Evolutionary conservation across 2,888 invertebrate genomes (phyloP).

Genomic region (Nipponacmea schrenckii): DNA sequence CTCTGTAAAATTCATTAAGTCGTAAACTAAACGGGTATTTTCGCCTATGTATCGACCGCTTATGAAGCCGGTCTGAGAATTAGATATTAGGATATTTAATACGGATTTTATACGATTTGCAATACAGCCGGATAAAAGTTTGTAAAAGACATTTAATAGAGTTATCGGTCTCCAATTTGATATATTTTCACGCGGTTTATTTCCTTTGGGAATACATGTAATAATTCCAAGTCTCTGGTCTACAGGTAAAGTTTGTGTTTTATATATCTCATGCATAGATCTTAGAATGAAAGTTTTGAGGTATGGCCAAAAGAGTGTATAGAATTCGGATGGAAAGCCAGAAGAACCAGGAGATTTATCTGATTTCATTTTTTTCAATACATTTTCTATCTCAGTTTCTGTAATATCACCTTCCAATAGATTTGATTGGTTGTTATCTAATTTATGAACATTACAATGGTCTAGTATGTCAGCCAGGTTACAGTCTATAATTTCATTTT

Average conservation of each 20-base stretch:
- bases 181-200: conserved; percentile 10
- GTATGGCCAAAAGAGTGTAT: conserved; percentile 14
- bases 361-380: conserved; percentile 12
- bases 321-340: conserved; percentile 11
- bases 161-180: conserved; percentile 12
- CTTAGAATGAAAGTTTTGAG: conserved; percentile 1
- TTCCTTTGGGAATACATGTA: conserved; percentile 12
- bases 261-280: not conserved
- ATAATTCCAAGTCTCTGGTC: conserved; percentile 16
- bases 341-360: conserved; percentile 10
- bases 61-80: conserved; percentile 1
- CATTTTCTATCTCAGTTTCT: not conserved
- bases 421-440: not conserved
- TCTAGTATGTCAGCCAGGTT: not conserved
- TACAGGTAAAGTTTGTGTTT: conserved; percentile 3
- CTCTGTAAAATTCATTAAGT: not conserved
- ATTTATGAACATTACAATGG: not conserved
- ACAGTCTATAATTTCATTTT: not conserved
- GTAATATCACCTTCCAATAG: not conserved
- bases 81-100: not conserved
- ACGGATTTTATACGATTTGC: conserved; percentile 5
- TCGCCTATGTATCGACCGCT: not conserved
- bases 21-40: not conserved
- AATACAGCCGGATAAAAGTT: conserved; percentile 9
- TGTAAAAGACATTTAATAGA: conserved; percentile 13